These are phyloP conservation scores for Musca vetustissima DNA, from an alignment of 1,140 invertebrate species.

Conservation along the genomic window DNA sequence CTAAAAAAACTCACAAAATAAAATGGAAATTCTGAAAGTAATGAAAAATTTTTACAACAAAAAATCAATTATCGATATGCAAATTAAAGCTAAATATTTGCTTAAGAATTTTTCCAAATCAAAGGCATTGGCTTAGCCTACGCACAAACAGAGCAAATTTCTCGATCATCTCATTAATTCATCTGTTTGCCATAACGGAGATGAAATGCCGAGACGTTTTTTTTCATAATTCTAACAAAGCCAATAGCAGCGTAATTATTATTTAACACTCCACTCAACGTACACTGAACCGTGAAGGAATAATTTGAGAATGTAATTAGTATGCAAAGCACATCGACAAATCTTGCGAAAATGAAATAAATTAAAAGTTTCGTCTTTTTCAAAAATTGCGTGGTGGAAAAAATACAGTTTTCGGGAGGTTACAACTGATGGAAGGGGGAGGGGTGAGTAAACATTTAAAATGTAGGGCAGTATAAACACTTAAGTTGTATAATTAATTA, in stretches of 20 bases:
- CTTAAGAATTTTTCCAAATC: neutral
- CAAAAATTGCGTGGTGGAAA: too few species aligned
- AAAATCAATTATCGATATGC: conserved; percentile 21
- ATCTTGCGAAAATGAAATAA: too few species aligned
- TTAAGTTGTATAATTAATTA: too few species aligned
- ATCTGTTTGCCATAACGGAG: neutral
- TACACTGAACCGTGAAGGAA: neutral
- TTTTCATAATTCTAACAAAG: neutral
- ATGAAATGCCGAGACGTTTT: neutral
- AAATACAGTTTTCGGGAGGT: too few species aligned
- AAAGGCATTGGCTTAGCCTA: neutral
- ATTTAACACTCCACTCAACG: too few species aligned
- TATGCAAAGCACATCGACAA: conserved; percentile 11
- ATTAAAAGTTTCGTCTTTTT: too few species aligned
- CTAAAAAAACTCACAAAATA: too few species aligned
- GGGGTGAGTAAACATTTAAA: too few species aligned
- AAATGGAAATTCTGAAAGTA: too few species aligned
- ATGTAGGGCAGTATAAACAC: too few species aligned
- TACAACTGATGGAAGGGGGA: too few species aligned
- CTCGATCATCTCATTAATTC: too few species aligned
- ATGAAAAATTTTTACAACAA: conserved; percentile 4
- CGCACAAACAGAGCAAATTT: neutral
- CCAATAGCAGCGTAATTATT: neutral
- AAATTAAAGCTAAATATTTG: conserved; percentile 21
- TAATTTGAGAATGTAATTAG: conserved; percentile 10